Evolutionary conservation across 1,140 invertebrate genomes (phyloP).

Genomic region (Scaptomyza pallida): DNA sequence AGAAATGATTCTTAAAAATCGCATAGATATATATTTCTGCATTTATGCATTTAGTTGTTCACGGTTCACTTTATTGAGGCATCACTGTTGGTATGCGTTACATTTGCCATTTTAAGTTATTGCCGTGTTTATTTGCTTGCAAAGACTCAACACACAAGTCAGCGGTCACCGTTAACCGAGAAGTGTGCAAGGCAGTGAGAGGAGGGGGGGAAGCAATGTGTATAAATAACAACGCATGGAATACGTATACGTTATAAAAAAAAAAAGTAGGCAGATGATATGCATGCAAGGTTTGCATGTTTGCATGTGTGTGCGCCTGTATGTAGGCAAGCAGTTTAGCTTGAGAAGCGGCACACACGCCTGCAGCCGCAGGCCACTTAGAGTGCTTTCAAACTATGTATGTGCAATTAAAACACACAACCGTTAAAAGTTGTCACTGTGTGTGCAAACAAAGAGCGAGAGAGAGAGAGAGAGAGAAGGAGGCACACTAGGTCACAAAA

Average conservation of each 20-base stretch:
- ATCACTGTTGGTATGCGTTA: constrained; percentile 13
- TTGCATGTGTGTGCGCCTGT: constrained; percentile 29
- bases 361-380: constrained; percentile 33
- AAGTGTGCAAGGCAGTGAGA: background rate
- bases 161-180: too few species aligned
- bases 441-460: constrained; percentile 27
- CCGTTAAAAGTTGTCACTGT: constrained; percentile 27
- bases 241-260: constrained; percentile 1
- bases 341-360: constrained; percentile 4
- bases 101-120: constrained; percentile 56
- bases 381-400: constrained; percentile 40
- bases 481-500: constrained; percentile 3
- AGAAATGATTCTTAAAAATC: too few species aligned
- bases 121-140: constrained; percentile 63
- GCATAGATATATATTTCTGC: too few species aligned
- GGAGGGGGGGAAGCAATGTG: background rate
- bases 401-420: constrained; percentile 40
- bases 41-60: too few species aligned
- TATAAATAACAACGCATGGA: background rate
- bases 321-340: constrained; percentile 41
- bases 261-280: too few species aligned
- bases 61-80: background rate
- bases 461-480: too few species aligned
- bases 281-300: too few species aligned
- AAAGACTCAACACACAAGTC: constrained; percentile 22